Evolutionary conservation across 2,113 vertebrate species (phyloP).

Genomic region (Aepyceros melampus): DNA sequence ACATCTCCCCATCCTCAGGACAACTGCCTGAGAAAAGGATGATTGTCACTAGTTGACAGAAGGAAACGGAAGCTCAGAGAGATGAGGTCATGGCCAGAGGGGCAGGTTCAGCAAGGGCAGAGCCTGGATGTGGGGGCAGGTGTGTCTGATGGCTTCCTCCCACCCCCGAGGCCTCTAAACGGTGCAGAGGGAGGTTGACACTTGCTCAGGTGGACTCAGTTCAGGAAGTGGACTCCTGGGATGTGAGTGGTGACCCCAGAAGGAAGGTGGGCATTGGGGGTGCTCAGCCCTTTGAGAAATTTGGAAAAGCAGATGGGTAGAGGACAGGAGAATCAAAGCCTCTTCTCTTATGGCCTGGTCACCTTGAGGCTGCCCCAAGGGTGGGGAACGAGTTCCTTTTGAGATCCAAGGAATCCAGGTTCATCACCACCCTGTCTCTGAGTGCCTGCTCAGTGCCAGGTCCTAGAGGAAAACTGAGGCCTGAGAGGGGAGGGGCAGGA

Average conservation of each 20-base stretch:
- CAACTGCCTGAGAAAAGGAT: background rate
- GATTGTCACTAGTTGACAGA: accelerated
- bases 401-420: background rate
- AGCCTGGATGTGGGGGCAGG: too few species aligned
- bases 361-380: too few species aligned
- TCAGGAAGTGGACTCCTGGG: background rate
- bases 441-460: background rate
- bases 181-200: accelerated
- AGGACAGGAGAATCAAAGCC: too few species aligned
- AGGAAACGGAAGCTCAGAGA: accelerated
- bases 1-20: background rate
- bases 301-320: background rate
- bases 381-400: accelerated
- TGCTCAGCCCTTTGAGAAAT: background rate
- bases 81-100: background rate
- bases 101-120: accelerated
- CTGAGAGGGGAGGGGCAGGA: background rate
- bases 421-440: background rate
- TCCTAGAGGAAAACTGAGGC: background rate
- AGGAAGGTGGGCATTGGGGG: too few species aligned
- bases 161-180: accelerated
- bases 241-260: background rate
- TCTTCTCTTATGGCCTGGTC: background rate
- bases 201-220: too few species aligned
- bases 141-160: background rate